Conservation (phyloP, 2,113 vertebrate genomes). For the Apteryx mantelli region DNA sequence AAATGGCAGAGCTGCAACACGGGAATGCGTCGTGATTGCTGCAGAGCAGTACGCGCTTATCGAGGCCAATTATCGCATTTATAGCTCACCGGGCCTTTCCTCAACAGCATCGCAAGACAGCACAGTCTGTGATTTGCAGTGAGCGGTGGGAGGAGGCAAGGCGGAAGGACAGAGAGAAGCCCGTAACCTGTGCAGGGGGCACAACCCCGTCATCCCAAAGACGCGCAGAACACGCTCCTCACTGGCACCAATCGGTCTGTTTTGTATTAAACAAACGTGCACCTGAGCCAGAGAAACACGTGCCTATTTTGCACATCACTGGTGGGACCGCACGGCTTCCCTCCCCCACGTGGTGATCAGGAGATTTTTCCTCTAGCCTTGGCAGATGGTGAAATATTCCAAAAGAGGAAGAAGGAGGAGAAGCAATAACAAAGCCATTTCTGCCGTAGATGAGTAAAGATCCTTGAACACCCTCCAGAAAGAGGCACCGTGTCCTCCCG, state of each 20-base stretch:
- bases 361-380: background rate
- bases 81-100: too few relatives aligned
- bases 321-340: background rate
- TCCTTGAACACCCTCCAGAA: background rate
- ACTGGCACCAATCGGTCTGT: background rate
- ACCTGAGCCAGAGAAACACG: background rate
- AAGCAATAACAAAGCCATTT: background rate
- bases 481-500: background rate
- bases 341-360: background rate
- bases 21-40: fast-evolving
- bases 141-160: background rate
- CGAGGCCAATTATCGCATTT: background rate
- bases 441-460: background rate
- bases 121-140: too few relatives aligned
- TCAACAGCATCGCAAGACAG: background rate
- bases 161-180: background rate
- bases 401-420: background rate
- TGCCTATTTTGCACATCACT: background rate
- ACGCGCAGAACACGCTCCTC: background rate
- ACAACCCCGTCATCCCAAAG: background rate
- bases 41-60: too few relatives aligned
- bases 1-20: background rate
- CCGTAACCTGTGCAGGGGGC: background rate
- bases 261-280: background rate
- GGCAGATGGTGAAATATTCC: background rate